Evolutionary conservation across 2,797 vertebrate genomes (phyloP).

Genomic region (Eospalax fontanierii): DNA sequence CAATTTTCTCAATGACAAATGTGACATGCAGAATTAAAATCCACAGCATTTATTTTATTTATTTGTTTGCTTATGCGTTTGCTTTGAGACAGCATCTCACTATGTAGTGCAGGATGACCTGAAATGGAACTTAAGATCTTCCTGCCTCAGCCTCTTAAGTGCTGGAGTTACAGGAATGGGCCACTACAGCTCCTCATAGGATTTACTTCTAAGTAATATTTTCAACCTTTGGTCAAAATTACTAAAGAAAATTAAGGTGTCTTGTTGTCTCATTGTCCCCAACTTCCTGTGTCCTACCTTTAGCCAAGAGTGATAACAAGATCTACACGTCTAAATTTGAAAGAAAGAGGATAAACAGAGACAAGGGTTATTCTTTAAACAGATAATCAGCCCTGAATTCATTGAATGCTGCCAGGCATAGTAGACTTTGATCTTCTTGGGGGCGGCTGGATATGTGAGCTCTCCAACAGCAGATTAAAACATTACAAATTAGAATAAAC

Average conservation of each 20-base stretch:
- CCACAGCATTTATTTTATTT: neutral
- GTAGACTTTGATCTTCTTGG: neutral
- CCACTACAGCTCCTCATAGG: neutral
- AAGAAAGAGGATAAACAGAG: neutral
- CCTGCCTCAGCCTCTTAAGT: neutral
- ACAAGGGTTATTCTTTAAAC: neutral
- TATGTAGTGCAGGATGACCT: too few relatives aligned
- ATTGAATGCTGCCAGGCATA: neutral
- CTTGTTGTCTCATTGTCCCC: neutral
- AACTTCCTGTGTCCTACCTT: neutral
- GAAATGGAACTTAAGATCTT: too few relatives aligned
- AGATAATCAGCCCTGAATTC: neutral
- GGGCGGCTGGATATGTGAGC: neutral
- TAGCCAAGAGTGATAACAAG: neutral
- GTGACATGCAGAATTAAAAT: conserved; percentile 9
- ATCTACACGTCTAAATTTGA: neutral
- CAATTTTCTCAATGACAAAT: neutral
- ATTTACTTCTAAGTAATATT: neutral
- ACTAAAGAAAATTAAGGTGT: neutral
- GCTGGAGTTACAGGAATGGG: neutral
- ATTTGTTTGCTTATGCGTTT: neutral
- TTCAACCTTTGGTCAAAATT: conserved; percentile 48
- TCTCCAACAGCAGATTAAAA: conserved; percentile 31
- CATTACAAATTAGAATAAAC: neutral
- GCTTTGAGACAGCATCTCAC: neutral